Evolutionary conservation across 2,113 vertebrate species (phyloP).

Genomic region (Mastomys coucha): DNA sequence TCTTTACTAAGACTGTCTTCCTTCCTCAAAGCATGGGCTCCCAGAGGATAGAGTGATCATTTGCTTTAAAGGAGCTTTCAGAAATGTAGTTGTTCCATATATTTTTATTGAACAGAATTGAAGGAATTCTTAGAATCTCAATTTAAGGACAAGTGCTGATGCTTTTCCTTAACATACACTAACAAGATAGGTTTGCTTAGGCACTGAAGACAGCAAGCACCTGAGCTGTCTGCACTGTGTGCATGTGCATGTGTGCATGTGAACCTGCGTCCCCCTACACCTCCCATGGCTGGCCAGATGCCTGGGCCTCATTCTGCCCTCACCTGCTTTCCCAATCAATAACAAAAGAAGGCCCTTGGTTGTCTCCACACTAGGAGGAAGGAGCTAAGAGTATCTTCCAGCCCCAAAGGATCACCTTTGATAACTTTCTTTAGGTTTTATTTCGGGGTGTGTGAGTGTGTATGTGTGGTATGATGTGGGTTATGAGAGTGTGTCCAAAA

Average conservation of each 20-base stretch:
- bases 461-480: background rate
- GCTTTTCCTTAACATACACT: too few relatives aligned
- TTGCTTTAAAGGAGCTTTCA: too few relatives aligned
- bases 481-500: background rate
- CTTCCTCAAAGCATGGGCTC: too few relatives aligned
- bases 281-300: background rate
- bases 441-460: background rate
- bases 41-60: too few relatives aligned
- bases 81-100: too few relatives aligned
- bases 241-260: background rate
- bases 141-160: too few relatives aligned
- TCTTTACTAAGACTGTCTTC: too few relatives aligned
- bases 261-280: background rate
- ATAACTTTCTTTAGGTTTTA: background rate
- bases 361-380: background rate
- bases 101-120: too few relatives aligned
- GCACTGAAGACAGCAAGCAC: too few relatives aligned
- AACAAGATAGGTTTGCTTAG: too few relatives aligned
- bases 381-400: slow-evolving; percentile 10
- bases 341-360: background rate
- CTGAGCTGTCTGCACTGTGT: background rate
- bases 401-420: background rate
- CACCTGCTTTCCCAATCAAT: background rate
- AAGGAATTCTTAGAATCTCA: too few relatives aligned
- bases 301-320: background rate